Conservation (phyloP, 2,888 invertebrate genomes). For the Aphodius sticticus region DNA sequence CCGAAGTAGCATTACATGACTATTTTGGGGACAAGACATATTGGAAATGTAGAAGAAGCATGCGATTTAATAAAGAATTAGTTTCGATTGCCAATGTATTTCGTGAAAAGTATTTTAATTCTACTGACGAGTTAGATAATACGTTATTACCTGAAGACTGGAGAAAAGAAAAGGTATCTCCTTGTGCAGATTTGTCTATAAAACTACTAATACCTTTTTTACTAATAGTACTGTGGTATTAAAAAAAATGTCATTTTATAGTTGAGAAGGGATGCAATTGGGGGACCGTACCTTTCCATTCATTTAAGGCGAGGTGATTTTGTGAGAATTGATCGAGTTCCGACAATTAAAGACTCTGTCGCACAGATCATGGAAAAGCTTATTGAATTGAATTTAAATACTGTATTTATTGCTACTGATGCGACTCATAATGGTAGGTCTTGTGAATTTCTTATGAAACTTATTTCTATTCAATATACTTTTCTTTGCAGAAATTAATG, state of each 20-base stretch:
- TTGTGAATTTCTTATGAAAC: conserved; percentile 25
- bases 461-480: conserved; percentile 37
- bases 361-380: conserved; percentile 73
- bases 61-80: conserved; percentile 83
- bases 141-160: conserved; percentile 69
- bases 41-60: conserved; percentile 89
- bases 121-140: conserved; percentile 66
- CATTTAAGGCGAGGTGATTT: conserved; percentile 94
- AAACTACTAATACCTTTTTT: not conserved
- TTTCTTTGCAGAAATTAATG: conserved; percentile 61
- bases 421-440: conserved; percentile 66
- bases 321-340: conserved; percentile 76
- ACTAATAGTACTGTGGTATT: not conserved
- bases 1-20: conserved; percentile 88
- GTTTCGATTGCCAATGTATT: conserved; percentile 73
- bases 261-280: conserved; percentile 63
- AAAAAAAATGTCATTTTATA: conserved; percentile 46
- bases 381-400: conserved; percentile 64
- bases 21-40: conserved; percentile 83
- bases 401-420: conserved; percentile 88
- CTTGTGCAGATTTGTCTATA: conserved; percentile 15
- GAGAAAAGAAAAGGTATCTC: conserved; percentile 65
- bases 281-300: conserved; percentile 80
- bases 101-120: conserved; percentile 68
- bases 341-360: conserved; percentile 79